phyloP scores from a whole-genome alignment of 2,888 invertebrate genomes.

The Ectropis crepuscularia region DNA sequence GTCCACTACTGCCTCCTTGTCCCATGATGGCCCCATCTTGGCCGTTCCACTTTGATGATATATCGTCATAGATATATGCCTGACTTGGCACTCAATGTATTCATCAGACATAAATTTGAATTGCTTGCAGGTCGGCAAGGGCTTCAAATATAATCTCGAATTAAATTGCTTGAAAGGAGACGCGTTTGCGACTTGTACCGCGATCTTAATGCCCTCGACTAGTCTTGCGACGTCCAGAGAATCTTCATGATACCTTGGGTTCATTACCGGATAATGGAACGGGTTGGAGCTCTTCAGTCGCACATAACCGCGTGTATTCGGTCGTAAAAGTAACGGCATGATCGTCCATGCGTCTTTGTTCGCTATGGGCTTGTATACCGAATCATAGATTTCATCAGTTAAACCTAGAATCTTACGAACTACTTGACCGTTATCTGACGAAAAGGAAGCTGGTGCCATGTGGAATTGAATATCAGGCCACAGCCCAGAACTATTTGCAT shows the following conservation, averaged over 20 bases:
- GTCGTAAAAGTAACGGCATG: slow-evolving; percentile 92
- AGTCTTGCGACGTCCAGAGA: slow-evolving; percentile 90
- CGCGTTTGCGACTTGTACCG: slow-evolving; percentile 89
- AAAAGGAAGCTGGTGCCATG: slow-evolving; percentile 95
- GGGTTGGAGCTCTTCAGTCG: slow-evolving; percentile 92
- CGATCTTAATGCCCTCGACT: slow-evolving; percentile 93
- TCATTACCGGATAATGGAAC: slow-evolving; percentile 93
- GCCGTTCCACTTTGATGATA: slow-evolving; percentile 95
- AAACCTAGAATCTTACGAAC: slow-evolving; percentile 91
- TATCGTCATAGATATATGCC: slow-evolving; percentile 95
- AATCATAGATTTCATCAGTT: slow-evolving; percentile 91
- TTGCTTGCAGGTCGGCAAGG: slow-evolving; percentile 91
- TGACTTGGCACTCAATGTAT: slow-evolving; percentile 94
- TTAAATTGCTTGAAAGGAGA: slow-evolving; percentile 92
- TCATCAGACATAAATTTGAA: slow-evolving; percentile 90
- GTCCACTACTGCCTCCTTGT: slow-evolving; percentile 92
- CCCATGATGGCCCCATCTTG: slow-evolving; percentile 94
- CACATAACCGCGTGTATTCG: slow-evolving; percentile 91
- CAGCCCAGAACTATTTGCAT: slow-evolving; percentile 89
- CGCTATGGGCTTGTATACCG: slow-evolving; percentile 91
- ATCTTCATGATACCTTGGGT: slow-evolving; percentile 96
- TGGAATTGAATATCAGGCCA: slow-evolving; percentile 97
- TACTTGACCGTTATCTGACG: slow-evolving; percentile 91
- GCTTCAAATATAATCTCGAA: slow-evolving; percentile 89
- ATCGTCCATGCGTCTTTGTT: slow-evolving; percentile 93